Base-by-base conservation (phyloP, 1,140 invertebrate genomes). In the Hypothenemus hampei region DNA sequence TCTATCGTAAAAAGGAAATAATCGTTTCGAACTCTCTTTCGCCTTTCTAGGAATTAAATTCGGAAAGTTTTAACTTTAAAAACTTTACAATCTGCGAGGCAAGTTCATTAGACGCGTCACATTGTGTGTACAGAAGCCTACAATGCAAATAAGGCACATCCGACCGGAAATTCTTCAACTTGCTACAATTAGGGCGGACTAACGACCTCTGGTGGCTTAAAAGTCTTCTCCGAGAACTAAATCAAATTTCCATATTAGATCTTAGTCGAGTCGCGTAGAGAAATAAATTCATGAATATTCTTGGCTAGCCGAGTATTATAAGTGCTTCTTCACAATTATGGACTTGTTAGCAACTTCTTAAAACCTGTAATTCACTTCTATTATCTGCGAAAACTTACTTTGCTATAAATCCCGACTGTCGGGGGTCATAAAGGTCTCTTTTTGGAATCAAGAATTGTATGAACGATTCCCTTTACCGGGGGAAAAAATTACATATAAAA, bases 211-310 rank as follows among this genome's bases (percentile, higher is more conserved):
- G 21, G 35, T 29, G 35, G 51, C 51, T 54, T 54, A 46, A 46
- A 54, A 46, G 26, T 29, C 29, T n/a, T n/a, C n/a, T 36, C 31
- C 24, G 22, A 13, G 33, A 44, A 54, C 29, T 29, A 54, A 46
- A 39, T 54, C 51, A 46, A 45, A 54, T 54, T 54, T 54, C 41
- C 51, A 54, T 54, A 54, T 54, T 45, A 46, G 51, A 54, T 46
- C 41, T 53, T 46, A 54, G 51, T 39, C 29, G 23, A 46, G 43
- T 18, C 21, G 16, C 11, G 29, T 13, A 53, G 23, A 35, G 21
- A 53, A 53, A 46, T 45, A 54, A 46, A 54, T 54, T 54, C 41
- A 46, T 54, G 35, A 54, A 54, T 54, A 54, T 46, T 46, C 31
- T 35, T n/a, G 19, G 36, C 43, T 46, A 22, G 21, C 26, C 29